These are phyloP conservation scores for Parazoanthus atlanticus DNA, from an alignment of 92 coral and sea anemone genomes.

Conservation along the genomic window DNA sequence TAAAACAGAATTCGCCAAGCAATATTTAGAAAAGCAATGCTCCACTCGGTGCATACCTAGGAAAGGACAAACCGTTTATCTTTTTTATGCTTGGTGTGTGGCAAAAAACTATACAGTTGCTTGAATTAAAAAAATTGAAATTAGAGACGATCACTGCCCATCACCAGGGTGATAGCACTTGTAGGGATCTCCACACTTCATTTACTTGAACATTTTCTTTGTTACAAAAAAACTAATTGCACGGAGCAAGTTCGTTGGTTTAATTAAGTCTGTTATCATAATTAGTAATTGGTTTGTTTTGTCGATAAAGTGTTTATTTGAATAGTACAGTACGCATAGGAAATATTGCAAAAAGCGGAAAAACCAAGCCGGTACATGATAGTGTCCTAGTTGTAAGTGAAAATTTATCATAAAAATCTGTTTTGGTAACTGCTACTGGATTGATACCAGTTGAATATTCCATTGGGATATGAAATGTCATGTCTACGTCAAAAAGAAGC, in stretches of 20 bases:
- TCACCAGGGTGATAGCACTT: not conserved
- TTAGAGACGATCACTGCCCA: not conserved
- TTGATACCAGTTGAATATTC: not conserved
- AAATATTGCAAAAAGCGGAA: not conserved
- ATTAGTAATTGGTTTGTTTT: not conserved
- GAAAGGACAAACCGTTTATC: too few relatives aligned
- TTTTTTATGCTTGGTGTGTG: not conserved
- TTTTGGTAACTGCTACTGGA: not conserved
- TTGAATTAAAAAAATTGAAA: not conserved
- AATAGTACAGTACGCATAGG: not conserved
- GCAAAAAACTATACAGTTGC: not conserved
- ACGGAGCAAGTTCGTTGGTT: not conserved
- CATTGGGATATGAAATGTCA: not conserved
- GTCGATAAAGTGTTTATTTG: not conserved
- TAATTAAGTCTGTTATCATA: constrained; percentile 1
- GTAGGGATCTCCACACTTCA: not conserved
- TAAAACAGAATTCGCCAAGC: too few relatives aligned
- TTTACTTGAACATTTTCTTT: too few relatives aligned
- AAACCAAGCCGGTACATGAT: not conserved
- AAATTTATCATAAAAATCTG: not conserved
- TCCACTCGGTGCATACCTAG: too few relatives aligned
- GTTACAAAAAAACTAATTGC: not conserved
- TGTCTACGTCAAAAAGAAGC: not conserved
- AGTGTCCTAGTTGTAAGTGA: not conserved
- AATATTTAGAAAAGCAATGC: too few relatives aligned